Conservation (phyloP, 2,113 vertebrate genomes). For the Cygnus atratus region DNA sequence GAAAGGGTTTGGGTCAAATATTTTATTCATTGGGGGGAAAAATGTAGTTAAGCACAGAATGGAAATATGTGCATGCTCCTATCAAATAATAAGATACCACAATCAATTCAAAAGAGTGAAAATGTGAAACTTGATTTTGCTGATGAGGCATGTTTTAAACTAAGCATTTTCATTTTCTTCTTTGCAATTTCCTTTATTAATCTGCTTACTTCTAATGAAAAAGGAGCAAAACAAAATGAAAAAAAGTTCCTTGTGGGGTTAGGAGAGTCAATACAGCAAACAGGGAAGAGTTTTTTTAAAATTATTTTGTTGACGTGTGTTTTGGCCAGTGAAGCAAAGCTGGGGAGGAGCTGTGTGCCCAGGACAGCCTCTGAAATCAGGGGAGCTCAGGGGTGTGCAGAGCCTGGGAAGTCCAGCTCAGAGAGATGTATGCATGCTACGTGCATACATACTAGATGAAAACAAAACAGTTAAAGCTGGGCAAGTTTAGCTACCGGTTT, state of each 20-base stretch:
- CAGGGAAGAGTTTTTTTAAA: not conserved
- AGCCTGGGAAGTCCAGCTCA: not conserved
- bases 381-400: not conserved
- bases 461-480: not conserved
- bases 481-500: not conserved
- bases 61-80: not conserved
- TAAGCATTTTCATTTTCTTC: not conserved
- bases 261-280: not conserved
- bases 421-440: not conserved
- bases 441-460: not conserved
- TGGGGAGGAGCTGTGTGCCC: not conserved
- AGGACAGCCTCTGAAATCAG: not conserved
- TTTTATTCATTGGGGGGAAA: not conserved
- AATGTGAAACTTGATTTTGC: slow-evolving; percentile 2
- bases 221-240: not conserved
- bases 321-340: not conserved
- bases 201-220: not conserved
- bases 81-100: slow-evolving; percentile 15
- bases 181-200: slow-evolving; percentile 6
- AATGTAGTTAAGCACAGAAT: not conserved
- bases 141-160: slow-evolving; percentile 14
- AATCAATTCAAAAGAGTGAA: not conserved
- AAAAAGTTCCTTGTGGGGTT: not conserved
- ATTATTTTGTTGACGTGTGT: not conserved
- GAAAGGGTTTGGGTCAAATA: not conserved